Evolutionary conservation across 2,888 invertebrate genomes (phyloP), one percentile per base, ranked within the genome.

Genomic region (Papilio elwesi): DNA sequence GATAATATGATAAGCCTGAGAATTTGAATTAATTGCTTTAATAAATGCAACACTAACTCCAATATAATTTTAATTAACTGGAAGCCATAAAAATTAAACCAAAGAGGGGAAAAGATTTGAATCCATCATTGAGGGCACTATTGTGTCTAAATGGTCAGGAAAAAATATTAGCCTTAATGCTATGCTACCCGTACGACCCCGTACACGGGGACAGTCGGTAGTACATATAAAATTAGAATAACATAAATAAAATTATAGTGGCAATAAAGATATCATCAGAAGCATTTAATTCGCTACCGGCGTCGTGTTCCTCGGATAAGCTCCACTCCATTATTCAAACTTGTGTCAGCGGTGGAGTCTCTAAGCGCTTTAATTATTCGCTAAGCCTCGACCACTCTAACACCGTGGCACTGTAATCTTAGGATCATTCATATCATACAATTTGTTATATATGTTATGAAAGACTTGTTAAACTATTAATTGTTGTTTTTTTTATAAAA

Each of bases 261-360:
- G 43, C 43, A 43, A 15, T 62, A 62, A 62, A 62, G 59, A 62
- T 62, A 62, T 62, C 59, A 62, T 10, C n/a, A 43, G 43, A 11
- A 43, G 43, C 43, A 62, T 62, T 62, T 62, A 62, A 62, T 62
- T 62, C 59, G 43, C 43, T 43, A 43, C 43, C n/a, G 43, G 59
- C 59, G 38, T 43, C 59, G 59, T 43, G 59, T 62, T 43, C 43
- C 43, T 62, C 59, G 59, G 59, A 62, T 62, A 62, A 62, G 64
- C 64, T 26, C 64, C 47, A 49, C 36, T 49, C 12, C 68, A 57
- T 68, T 68, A 68, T 68, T 68, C 53, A 68, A 68, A 68, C 53
- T 47, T 26, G 68, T 68, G 47, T 55, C 68, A 57, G 68, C 55
- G 59, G 59, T 49, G 65, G 26, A 65, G 26, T 26, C 49, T 36